Evolutionary conservation across 1,140 invertebrate species (phyloP).

Genomic region (Calycopis cecrops): DNA sequence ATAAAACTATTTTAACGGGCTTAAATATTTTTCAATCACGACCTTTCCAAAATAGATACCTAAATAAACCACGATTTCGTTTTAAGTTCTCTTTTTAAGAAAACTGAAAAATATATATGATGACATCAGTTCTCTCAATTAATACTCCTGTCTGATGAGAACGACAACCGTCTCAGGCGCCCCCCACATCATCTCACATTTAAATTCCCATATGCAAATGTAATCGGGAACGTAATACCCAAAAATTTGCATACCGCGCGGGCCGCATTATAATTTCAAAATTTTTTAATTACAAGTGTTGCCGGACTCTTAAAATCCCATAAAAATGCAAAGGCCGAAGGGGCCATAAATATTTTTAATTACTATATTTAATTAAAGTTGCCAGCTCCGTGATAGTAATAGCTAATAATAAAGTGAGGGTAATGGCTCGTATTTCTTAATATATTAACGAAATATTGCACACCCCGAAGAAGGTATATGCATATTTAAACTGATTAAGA

Average conservation of each 20-base stretch:
- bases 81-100: too few species aligned
- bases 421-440: slow-evolving; percentile 21
- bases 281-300: slow-evolving; percentile 26
- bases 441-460: slow-evolving; percentile 13
- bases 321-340: slow-evolving; percentile 49
- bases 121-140: too few species aligned
- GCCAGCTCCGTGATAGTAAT: slow-evolving; percentile 40
- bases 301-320: slow-evolving; percentile 37
- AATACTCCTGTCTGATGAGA: too few species aligned
- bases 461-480: not conserved
- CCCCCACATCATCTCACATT: not conserved
- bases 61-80: too few species aligned
- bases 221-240: slow-evolving; percentile 3
- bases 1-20: too few species aligned
- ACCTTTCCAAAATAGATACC: too few species aligned
- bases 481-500: not conserved
- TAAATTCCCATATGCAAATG: slow-evolving; percentile 10
- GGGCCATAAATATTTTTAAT: slow-evolving; percentile 63
- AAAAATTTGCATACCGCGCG: slow-evolving; percentile 8
- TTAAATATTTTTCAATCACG: too few species aligned
- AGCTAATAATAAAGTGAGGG: slow-evolving; percentile 39
- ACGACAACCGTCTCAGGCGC: too few species aligned
- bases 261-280: slow-evolving; percentile 28
- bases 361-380: slow-evolving; percentile 60
- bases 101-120: too few species aligned